A percentile compares a stretch with the other conserved stretches of the same genome.
These are phyloP conservation scores for Doryteuthis pealeii DNA, from an alignment of 1,140 invertebrate genomes.

Conservation along the genomic window DNA sequence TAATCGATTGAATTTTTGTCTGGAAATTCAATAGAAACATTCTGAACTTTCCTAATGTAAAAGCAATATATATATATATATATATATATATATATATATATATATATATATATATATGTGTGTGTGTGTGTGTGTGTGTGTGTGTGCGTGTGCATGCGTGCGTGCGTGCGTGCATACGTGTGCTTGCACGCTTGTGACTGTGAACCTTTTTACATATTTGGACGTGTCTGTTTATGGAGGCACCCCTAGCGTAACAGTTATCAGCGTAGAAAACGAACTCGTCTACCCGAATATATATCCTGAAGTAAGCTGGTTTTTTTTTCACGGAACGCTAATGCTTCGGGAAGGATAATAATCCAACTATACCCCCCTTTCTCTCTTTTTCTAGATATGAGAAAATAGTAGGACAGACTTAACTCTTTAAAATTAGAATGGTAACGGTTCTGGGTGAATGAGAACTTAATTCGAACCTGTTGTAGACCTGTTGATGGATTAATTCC, in stretches of 20 bases:
- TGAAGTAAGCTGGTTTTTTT: not conserved
- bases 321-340: not conserved
- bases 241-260: not conserved
- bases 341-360: not conserved
- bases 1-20: not conserved
- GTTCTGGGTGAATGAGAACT: too few species aligned
- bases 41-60: not conserved
- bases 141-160: not conserved
- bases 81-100: conserved; percentile 4
- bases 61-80: too few species aligned
- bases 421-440: too few species aligned
- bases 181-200: not conserved
- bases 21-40: not conserved
- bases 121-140: not conserved
- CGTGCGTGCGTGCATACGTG: not conserved
- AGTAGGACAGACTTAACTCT: too few species aligned
- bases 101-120: not conserved
- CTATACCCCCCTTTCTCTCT: too few species aligned
- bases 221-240: not conserved
- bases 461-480: too few species aligned
- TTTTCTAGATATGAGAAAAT: too few species aligned
- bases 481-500: too few species aligned
- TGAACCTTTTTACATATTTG: not conserved
- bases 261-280: not conserved
- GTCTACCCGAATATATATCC: not conserved